Conservation (phyloP, 2,888 invertebrate species). For the Eupithecia vulgata region DNA sequence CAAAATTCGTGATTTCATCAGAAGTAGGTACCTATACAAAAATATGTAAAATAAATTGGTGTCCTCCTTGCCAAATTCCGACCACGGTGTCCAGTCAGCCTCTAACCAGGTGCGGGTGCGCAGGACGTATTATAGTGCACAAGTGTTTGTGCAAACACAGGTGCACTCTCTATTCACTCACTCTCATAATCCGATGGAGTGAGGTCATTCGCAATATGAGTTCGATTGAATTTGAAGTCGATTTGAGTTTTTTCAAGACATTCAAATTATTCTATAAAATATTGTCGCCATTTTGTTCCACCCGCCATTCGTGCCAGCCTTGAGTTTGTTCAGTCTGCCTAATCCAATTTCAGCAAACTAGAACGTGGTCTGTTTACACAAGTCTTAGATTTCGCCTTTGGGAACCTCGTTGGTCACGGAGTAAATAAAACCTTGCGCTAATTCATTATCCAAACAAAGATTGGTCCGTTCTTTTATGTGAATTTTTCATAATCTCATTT, state of each 20-base stretch:
- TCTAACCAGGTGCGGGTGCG: no score
- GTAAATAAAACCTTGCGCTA: background rate
- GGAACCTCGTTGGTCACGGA: background rate
- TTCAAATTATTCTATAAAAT: no score
- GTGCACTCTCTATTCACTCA: no score
- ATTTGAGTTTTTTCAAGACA: no score
- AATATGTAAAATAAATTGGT: background rate
- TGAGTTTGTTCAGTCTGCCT: background rate
- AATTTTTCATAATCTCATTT: background rate
- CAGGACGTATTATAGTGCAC: no score
- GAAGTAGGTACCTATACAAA: background rate
- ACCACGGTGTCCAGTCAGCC: no score
- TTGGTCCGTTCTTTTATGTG: background rate
- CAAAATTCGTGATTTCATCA: no score
- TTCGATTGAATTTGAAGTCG: no score
- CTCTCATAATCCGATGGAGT: no score
- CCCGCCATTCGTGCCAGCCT: background rate
- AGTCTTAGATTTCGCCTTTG: background rate
- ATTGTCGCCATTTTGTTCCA: background rate
- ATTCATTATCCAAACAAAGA: background rate
- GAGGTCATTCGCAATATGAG: no score
- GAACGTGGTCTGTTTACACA: conserved; percentile 4
- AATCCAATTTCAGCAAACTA: conserved; percentile 9
- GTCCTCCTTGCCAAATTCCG: no score
- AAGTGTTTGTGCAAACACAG: no score